phyloP scores from a whole-genome alignment of 2,888 invertebrate species.

The Venusia cambrica region DNA sequence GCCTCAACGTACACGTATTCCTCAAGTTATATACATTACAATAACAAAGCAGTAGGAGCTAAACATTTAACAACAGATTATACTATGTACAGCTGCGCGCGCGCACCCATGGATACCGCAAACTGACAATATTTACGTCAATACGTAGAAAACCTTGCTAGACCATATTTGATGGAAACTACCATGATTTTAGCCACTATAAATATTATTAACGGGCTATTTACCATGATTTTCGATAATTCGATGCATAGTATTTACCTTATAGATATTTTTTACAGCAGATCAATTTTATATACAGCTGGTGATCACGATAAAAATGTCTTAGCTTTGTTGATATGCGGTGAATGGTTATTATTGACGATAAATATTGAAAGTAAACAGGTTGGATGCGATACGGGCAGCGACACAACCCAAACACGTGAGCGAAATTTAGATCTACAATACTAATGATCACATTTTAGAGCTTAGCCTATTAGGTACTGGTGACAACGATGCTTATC shows the following conservation, averaged over 20 bases:
- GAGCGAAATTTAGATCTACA: slow-evolving; percentile 61
- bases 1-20: slow-evolving; percentile 59
- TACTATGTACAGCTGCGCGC: slow-evolving; percentile 39
- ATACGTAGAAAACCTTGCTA: no score
- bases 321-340: no score
- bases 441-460: slow-evolving; percentile 78
- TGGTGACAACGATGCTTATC: slow-evolving; percentile 45
- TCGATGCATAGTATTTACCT: no score
- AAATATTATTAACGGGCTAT: no score
- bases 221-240: no score
- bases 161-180: no score
- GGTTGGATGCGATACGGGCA: slow-evolving; percentile 18
- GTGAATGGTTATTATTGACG: no score
- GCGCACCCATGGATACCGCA: slow-evolving; percentile 34
- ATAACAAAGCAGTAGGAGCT: slow-evolving; percentile 68
- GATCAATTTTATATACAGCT: no score
- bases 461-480: slow-evolving; percentile 78
- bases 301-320: no score
- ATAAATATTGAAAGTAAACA: slow-evolving; percentile 7
- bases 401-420: slow-evolving; percentile 50
- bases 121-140: slow-evolving; percentile 8
- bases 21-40: slow-evolving; percentile 51
- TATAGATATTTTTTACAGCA: no score
- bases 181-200: no score
- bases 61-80: slow-evolving; percentile 73